phyloP scores from a whole-genome alignment of 1,140 invertebrate species.

The Hestina assimilis region DNA sequence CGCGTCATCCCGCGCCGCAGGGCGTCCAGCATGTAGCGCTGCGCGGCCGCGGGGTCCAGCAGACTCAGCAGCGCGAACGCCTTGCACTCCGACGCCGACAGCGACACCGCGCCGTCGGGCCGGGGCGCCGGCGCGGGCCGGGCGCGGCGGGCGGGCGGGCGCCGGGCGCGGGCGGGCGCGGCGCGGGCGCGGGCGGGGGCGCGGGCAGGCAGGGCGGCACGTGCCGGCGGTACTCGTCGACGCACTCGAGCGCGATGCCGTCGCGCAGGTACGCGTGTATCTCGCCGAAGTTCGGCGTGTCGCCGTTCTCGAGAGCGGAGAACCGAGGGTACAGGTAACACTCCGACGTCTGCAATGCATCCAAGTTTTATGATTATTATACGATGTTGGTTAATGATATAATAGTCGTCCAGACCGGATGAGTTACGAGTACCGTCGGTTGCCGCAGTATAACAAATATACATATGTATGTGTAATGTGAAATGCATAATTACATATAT shows the following conservation, averaged over 20 bases:
- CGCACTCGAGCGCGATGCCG: slow-evolving; percentile 54
- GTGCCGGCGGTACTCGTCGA: slow-evolving; percentile 49
- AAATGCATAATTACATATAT: too few species aligned
- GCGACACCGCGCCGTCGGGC: slow-evolving; percentile 21
- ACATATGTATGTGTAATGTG: too few species aligned
- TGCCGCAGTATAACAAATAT: not conserved
- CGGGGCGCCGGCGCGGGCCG: not conserved
- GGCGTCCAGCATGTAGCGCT: slow-evolving; percentile 42
- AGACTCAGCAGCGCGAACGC: slow-evolving; percentile 36
- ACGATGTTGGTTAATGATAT: too few species aligned
- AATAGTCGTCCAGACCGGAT: slow-evolving; percentile 27
- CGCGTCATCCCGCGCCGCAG: slow-evolving; percentile 26
- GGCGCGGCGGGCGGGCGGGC: not conserved
- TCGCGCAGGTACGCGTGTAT: slow-evolving; percentile 49
- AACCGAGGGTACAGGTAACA: slow-evolving; percentile 60
- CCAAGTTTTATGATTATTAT: slow-evolving; percentile 6
- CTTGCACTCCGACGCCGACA: slow-evolving; percentile 42
- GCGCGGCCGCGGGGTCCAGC: slow-evolving; percentile 36
- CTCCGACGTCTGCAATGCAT: slow-evolving; percentile 54
- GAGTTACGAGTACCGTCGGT: slow-evolving; percentile 22
- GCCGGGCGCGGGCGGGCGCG: not conserved
- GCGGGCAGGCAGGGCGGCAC: slow-evolving; percentile 35
- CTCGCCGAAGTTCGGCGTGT: slow-evolving; percentile 59
- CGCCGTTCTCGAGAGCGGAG: slow-evolving; percentile 55
- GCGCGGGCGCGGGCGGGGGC: slow-evolving; percentile 1